A percentile compares a stretch with the other conserved stretches of the same genome.
phyloP scores from a whole-genome alignment of 1,140 invertebrate genomes.

The Nephila pilipes region DNA sequence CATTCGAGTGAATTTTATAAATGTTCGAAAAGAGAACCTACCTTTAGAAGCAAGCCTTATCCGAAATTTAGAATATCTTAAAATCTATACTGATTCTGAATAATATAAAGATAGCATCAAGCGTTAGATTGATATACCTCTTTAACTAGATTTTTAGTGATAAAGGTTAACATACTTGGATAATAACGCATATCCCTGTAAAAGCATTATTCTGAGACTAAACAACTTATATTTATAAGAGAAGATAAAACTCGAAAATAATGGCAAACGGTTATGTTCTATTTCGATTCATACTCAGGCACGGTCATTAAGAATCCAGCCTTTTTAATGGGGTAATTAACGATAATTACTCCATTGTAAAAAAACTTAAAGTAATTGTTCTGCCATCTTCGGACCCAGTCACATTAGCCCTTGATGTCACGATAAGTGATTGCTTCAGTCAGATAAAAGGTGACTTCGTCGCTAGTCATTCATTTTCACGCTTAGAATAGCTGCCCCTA shows the following conservation, averaged over 20 bases:
- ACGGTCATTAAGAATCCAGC: neutral
- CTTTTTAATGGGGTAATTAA: neutral
- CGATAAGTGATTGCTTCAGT: constrained; percentile 39
- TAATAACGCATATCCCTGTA: neutral
- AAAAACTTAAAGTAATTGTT: constrained; percentile 11
- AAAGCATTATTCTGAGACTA: neutral
- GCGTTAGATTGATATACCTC: too few relatives aligned
- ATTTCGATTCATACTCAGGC: neutral
- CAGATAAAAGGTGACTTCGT: constrained; percentile 44
- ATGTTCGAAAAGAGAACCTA: too few relatives aligned
- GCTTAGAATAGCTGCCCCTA: constrained; percentile 53
- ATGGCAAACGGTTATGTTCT: neutral
- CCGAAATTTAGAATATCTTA: too few relatives aligned
- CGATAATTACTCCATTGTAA: neutral
- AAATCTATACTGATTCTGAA: too few relatives aligned
- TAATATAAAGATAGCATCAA: too few relatives aligned
- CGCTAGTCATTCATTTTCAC: constrained; percentile 54
- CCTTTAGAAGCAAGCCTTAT: too few relatives aligned
- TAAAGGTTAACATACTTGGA: too few relatives aligned
- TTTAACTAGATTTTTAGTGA: too few relatives aligned
- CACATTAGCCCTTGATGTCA: constrained; percentile 36
- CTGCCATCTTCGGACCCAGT: neutral
- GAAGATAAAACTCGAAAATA: neutral
- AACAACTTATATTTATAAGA: neutral
- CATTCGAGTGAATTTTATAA: too few relatives aligned